Evolutionary conservation across 2,888 invertebrate species (phyloP).

Genomic region (Abrostola triplasia): DNA sequence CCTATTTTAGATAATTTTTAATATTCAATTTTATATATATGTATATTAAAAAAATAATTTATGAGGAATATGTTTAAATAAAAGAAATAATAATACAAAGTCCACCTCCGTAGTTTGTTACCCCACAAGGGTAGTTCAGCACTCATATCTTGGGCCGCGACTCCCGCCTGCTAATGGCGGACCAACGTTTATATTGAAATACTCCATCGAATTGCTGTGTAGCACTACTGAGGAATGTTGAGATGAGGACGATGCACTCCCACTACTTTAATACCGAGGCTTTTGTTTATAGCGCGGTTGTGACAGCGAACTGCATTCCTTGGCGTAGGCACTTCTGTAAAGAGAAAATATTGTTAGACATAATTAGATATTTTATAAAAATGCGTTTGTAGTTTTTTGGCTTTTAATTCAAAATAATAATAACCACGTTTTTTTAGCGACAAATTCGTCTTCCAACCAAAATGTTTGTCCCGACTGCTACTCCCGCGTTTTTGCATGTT

Average conservation of each 20-base stretch:
- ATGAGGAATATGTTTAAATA: no score
- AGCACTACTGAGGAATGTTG: conserved; percentile 60
- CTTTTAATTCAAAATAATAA: no score
- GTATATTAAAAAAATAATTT: not conserved
- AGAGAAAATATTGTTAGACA: conserved; percentile 5
- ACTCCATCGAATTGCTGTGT: conserved; percentile 78
- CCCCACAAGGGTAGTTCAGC: conserved; percentile 70
- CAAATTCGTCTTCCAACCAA: no score
- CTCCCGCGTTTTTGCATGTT: no score
- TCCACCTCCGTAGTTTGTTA: conserved; percentile 60
- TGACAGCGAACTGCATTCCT: conserved; percentile 45
- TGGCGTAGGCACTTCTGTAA: conserved; percentile 21
- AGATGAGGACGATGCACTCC: conserved; percentile 59
- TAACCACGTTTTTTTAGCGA: no score
- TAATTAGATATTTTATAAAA: not conserved
- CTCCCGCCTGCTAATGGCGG: conserved; percentile 76
- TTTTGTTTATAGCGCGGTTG: conserved; percentile 50
- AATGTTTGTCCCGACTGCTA: no score
- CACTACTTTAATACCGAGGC: conserved; percentile 58
- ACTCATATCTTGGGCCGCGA: conserved; percentile 72
- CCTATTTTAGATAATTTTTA: no score
- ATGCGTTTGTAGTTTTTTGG: no score
- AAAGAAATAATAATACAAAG: conserved; percentile 15
- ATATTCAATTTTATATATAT: no score
- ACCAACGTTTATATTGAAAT: conserved; percentile 84